Conservation (phyloP, 2,888 invertebrate genomes). For the Molorchus minor region DNA sequence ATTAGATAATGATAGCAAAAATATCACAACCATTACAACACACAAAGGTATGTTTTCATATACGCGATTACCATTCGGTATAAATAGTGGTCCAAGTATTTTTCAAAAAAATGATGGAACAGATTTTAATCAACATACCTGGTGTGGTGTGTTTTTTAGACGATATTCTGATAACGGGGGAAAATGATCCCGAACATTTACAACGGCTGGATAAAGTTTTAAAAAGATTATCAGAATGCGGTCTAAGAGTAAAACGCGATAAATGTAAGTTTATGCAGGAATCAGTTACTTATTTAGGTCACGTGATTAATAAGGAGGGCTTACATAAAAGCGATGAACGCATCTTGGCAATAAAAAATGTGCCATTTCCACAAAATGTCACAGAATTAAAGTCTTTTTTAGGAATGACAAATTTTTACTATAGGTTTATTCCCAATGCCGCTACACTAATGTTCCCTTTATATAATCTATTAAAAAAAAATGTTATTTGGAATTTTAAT, state of each 20-base stretch:
- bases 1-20: conserved; percentile 9
- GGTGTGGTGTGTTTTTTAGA: conserved; percentile 18
- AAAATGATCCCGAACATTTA: conserved; percentile 6
- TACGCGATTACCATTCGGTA: conserved; percentile 14
- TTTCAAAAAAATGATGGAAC: conserved; percentile 22
- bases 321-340: background rate
- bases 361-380: conserved; percentile 24
- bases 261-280: background rate
- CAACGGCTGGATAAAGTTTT: conserved; percentile 6
- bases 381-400: conserved; percentile 28
- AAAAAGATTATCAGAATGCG: conserved; percentile 10
- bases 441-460: background rate
- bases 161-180: conserved; percentile 12
- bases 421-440: conserved; percentile 28
- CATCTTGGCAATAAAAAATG: conserved; percentile 27
- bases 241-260: conserved; percentile 2
- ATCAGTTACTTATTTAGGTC: background rate
- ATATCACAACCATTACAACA: background rate
- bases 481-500: background rate
- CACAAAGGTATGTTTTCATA: conserved; percentile 19
- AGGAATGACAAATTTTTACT: conserved; percentile 4
- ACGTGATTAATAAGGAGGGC: background rate
- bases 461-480: background rate
- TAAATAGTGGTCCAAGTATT: conserved; percentile 2
- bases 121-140: conserved; percentile 2